phyloP scores from a whole-genome alignment of 2,888 invertebrate species.

The Cantharis nigra region DNA sequence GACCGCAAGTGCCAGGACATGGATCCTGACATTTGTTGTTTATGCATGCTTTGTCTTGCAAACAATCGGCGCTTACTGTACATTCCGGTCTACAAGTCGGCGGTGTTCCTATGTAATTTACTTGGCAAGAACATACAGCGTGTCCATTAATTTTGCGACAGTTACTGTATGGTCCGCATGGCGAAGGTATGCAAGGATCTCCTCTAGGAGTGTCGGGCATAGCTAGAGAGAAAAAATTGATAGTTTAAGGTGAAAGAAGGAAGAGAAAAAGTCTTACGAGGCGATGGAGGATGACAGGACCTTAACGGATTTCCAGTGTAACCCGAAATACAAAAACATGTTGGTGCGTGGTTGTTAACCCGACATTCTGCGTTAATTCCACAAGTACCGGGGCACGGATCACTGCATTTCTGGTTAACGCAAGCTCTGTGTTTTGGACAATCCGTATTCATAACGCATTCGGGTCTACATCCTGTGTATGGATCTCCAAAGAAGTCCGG shows the following conservation, averaged over 20 bases:
- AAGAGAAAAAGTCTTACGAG: constrained; percentile 49
- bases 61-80: constrained; percentile 81
- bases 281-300: constrained; percentile 67
- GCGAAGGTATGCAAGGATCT: constrained; percentile 69
- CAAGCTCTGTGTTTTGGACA: constrained; percentile 79
- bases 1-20: constrained; percentile 82
- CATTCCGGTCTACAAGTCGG: constrained; percentile 80
- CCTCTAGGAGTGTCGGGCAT: constrained; percentile 45
- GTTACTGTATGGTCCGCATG: constrained; percentile 81
- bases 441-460: constrained; percentile 86
- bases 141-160: constrained; percentile 74
- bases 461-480: constrained; percentile 82
- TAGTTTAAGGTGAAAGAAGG: constrained; percentile 11
- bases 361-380: constrained; percentile 83
- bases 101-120: constrained; percentile 78
- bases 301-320: constrained; percentile 79
- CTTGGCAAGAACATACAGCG: constrained; percentile 80
- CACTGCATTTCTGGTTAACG: constrained; percentile 80
- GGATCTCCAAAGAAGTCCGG: constrained; percentile 86
- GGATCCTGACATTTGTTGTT: constrained; percentile 81
- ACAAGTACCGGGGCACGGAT: constrained; percentile 83
- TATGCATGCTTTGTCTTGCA: constrained; percentile 78
- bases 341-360: constrained; percentile 81
- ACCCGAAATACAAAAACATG: constrained; percentile 73
- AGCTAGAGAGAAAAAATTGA: constrained; percentile 35